These are phyloP conservation scores for Temnothorax unifasciatus DNA, from an alignment of 2,888 invertebrate genomes.

Conservation along the genomic window DNA sequence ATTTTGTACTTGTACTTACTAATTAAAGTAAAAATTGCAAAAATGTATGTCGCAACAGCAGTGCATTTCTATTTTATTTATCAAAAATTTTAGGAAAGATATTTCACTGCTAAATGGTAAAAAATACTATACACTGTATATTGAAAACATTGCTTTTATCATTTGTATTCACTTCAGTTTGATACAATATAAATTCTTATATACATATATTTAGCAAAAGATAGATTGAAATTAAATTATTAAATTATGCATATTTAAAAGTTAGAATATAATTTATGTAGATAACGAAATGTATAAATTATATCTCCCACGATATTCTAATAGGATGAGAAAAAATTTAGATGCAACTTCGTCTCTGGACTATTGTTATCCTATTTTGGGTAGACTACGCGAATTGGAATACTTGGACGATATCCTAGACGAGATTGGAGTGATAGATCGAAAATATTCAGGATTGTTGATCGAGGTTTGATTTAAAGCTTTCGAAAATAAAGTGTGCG, in stretches of 20 bases:
- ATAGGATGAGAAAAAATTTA: conserved; percentile 46
- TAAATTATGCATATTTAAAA: too few species aligned
- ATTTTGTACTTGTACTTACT: neutral
- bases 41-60: neutral
- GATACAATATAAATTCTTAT: neutral
- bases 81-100: neutral
- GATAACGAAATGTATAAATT: neutral
- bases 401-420: conserved; percentile 82
- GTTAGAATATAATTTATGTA: too few species aligned
- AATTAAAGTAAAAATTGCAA: neutral
- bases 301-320: neutral
- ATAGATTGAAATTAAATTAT: conserved; percentile 3
- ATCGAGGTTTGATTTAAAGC: conserved; percentile 83
- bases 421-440: conserved; percentile 76
- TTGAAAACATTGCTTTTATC: neutral
- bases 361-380: conserved; percentile 85
- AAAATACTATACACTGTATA: neutral
- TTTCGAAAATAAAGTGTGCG: neutral
- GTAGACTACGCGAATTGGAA: conserved; percentile 87
- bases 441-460: conserved; percentile 87
- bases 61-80: neutral
- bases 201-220: neutral
- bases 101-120: neutral
- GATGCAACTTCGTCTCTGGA: conserved; percentile 11
- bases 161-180: neutral